Evolutionary conservation across 2,797 vertebrate species (phyloP).

Genomic region (Tadarida brasiliensis): DNA sequence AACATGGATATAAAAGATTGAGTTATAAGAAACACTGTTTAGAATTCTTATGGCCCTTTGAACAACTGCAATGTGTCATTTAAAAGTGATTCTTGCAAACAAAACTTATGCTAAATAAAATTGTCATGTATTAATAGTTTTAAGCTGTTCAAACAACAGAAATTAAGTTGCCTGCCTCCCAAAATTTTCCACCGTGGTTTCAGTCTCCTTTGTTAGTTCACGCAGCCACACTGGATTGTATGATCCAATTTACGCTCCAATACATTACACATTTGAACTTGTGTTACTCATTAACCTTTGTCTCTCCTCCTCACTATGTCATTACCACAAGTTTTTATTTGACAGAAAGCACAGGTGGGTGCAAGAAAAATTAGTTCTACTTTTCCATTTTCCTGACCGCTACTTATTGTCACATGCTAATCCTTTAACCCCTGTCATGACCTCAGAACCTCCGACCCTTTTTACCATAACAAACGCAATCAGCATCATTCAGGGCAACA

Average conservation of each 20-base stretch:
- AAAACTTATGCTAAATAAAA: constrained; percentile 78
- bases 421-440: constrained; percentile 91
- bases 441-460: constrained; percentile 92
- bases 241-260: constrained; percentile 87
- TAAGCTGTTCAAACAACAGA: constrained; percentile 86
- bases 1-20: constrained; percentile 68
- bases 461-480: constrained; percentile 92
- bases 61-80: constrained; percentile 71
- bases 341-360: constrained; percentile 91
- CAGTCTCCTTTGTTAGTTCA: constrained; percentile 83
- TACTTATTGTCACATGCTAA: constrained; percentile 90
- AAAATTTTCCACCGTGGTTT: constrained; percentile 86
- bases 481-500: constrained; percentile 86
- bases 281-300: constrained; percentile 90
- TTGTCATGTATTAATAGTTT: constrained; percentile 78
- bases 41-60: constrained; percentile 43
- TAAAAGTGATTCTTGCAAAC: constrained; percentile 73
- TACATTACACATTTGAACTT: constrained; percentile 88
- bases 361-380: constrained; percentile 90
- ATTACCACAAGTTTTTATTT: constrained; percentile 88
- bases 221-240: constrained; percentile 77
- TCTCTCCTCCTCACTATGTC: constrained; percentile 86
- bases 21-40: constrained; percentile 63
- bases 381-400: constrained; percentile 89
- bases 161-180: constrained; percentile 88